These are phyloP conservation scores for Hypercompe scribonia DNA, from an alignment of 2,888 invertebrate species.

Conservation along the genomic window DNA sequence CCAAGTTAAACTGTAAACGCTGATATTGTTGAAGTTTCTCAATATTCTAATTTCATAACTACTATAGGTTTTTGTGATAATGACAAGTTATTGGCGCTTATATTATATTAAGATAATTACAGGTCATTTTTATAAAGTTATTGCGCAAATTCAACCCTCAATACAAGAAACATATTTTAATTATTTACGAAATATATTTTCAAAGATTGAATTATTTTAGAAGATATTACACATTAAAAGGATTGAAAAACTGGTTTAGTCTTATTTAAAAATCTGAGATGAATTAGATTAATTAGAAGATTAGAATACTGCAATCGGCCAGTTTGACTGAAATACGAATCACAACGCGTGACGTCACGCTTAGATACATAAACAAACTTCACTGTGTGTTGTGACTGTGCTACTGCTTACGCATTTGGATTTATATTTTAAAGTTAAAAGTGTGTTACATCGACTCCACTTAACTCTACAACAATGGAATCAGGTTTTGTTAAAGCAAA, in stretches of 20 bases:
- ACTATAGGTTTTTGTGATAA: no score
- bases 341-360: constrained; percentile 33
- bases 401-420: background rate
- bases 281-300: background rate
- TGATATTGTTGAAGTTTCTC: no score
- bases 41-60: no score
- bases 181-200: no score
- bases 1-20: no score
- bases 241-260: background rate
- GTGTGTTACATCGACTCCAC: background rate
- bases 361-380: background rate
- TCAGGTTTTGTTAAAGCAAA: background rate
- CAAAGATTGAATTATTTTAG: background rate
- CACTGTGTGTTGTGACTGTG: background rate
- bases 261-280: background rate
- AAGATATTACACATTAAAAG: background rate
- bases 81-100: no score
- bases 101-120: no score
- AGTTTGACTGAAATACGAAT: constrained; percentile 1
- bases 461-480: background rate
- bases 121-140: no score
- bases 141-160: no score
- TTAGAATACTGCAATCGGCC: constrained; percentile 3
- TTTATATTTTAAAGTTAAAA: background rate
- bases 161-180: no score